phyloP scores from a whole-genome alignment of 2,888 invertebrate genomes.

The Cheilosia vulpina region DNA sequence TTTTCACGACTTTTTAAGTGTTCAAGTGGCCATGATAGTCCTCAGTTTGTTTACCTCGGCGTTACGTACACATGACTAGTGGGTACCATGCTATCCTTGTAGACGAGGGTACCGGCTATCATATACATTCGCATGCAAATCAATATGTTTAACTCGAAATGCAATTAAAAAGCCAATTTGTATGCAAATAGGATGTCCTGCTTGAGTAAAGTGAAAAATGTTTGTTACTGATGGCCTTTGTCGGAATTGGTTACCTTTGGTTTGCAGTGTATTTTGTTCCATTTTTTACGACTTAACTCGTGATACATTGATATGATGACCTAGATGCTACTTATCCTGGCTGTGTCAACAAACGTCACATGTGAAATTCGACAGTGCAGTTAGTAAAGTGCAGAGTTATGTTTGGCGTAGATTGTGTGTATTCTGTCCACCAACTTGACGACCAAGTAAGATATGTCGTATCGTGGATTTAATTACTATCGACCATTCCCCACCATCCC shows the following conservation, averaged over 20 bases:
- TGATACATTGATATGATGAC: too few species aligned
- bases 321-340: too few species aligned
- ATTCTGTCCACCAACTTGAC: not conserved
- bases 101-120: conserved; percentile 10
- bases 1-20: conserved; percentile 28
- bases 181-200: conserved; percentile 34
- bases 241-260: not conserved
- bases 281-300: too few species aligned
- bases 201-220: conserved; percentile 3
- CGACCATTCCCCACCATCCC: not conserved
- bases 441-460: not conserved
- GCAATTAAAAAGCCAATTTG: conserved; percentile 48
- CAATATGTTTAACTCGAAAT: conserved; percentile 42
- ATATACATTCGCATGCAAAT: conserved; percentile 37
- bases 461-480: not conserved
- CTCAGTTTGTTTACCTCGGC: conserved; percentile 3
- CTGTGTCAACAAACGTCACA: not conserved
- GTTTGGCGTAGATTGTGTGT: not conserved
- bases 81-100: not conserved
- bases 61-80: not conserved
- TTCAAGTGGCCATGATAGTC: conserved; percentile 12
- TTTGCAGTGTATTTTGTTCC: too few species aligned
- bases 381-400: conserved; percentile 14
- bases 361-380: not conserved
- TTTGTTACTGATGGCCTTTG: conserved; percentile 1